Percentiles rank a stretch among this genome's conserved stretches.
Evolutionary conservation across 1,140 invertebrate genomes (phyloP).

Genomic region (Melipona quadrifasciata): DNA sequence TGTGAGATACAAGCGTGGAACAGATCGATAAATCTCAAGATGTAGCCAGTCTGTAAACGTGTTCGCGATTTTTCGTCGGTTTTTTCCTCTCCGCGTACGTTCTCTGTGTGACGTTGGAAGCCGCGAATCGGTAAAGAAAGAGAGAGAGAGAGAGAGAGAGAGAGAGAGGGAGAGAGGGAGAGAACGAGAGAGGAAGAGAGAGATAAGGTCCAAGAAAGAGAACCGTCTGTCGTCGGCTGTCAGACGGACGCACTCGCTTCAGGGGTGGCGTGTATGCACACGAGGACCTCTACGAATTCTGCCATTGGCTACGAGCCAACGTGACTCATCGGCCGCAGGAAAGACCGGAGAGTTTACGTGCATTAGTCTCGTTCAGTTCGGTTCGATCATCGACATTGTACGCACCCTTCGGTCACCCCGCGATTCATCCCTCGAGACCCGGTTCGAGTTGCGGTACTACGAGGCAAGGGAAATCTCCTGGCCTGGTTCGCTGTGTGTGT

Average conservation of each 20-base stretch:
- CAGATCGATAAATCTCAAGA: constrained; percentile 59
- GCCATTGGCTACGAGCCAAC: constrained; percentile 75
- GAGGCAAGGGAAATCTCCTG: background rate
- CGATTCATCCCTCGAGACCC: background rate
- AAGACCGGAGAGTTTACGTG: constrained; percentile 70
- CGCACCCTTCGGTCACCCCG: constrained; percentile 1
- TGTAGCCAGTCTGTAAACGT: background rate
- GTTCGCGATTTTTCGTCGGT: background rate
- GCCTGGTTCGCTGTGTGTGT: background rate
- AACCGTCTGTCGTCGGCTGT: constrained; percentile 14
- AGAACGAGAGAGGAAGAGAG: too few relatives aligned
- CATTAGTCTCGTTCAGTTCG: constrained; percentile 67
- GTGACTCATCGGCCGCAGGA: constrained; percentile 80
- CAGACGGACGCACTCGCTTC: constrained; percentile 43
- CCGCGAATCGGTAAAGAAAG: background rate
- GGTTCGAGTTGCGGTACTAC: background rate
- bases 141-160: too few relatives aligned
- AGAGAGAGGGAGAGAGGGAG: too few relatives aligned
- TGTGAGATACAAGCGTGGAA: constrained; percentile 38
- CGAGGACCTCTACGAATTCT: constrained; percentile 59
- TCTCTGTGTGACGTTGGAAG: background rate
- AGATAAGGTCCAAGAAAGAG: too few relatives aligned
- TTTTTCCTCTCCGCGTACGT: background rate
- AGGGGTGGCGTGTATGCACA: constrained; percentile 51
- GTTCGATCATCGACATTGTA: constrained; percentile 72